phyloP scores from a whole-genome alignment of 2,113 vertebrate genomes.

The Lepidothrix coronata region DNA sequence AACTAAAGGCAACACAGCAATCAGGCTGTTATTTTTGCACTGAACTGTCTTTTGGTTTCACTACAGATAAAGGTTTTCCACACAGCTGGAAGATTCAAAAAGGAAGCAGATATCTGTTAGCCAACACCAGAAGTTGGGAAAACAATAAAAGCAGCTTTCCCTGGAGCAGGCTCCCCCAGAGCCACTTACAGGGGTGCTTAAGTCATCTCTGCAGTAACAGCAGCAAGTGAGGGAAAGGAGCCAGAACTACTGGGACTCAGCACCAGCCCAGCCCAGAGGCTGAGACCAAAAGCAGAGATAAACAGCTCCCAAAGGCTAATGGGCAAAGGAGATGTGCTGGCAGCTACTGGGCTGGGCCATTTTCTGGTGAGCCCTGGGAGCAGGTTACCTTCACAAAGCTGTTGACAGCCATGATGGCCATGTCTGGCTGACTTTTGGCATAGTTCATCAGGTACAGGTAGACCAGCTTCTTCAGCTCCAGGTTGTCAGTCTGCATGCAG shows the following conservation, averaged over 20 bases:
- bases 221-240: background rate
- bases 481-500: constrained; percentile 99
- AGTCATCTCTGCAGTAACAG: background rate
- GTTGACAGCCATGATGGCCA: constrained; percentile 99
- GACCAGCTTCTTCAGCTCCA: constrained; percentile 97
- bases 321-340: background rate
- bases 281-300: background rate
- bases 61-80: background rate
- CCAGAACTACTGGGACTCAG: background rate
- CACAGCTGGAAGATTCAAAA: background rate
- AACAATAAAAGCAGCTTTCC: background rate
- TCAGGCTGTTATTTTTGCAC: background rate
- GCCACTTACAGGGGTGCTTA: background rate
- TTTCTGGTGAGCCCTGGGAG: background rate
- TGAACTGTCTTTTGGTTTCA: background rate
- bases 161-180: background rate
- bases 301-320: background rate
- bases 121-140: background rate
- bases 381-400: constrained; percentile 95
- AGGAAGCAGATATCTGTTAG: background rate
- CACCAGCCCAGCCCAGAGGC: background rate
- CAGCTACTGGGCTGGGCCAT: background rate
- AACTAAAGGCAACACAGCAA: background rate
- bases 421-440: constrained; percentile 97
- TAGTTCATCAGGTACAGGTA: constrained; percentile 99